Percentiles rank a stretch among this genome's conserved stretches.
These are phyloP conservation scores for Cyprinus carpio DNA, from an alignment of 2,113 vertebrate genomes.

Conservation along the genomic window DNA sequence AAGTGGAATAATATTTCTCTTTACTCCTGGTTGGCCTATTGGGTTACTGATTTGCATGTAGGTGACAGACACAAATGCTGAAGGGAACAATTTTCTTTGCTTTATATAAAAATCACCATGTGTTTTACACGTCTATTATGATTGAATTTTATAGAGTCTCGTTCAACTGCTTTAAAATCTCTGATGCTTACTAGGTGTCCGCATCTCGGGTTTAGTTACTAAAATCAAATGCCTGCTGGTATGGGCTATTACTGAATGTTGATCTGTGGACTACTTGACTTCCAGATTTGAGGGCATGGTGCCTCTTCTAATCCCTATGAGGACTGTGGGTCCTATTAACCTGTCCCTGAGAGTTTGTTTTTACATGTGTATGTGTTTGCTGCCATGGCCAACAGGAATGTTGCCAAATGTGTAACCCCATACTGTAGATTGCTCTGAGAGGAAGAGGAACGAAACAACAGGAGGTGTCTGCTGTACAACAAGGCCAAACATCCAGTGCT, in stretches of 20 bases:
- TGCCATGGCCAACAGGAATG: constrained; percentile 62
- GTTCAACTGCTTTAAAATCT: constrained; percentile 12
- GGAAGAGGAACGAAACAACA: constrained; percentile 69
- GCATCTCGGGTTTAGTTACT: not conserved
- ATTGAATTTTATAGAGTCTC: constrained; percentile 12
- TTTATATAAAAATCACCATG: constrained; percentile 38
- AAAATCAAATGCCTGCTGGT: constrained; percentile 4
- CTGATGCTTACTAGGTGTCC: not conserved
- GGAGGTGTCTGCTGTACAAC: constrained; percentile 64
- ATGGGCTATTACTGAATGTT: constrained; percentile 8
- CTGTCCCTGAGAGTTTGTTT: constrained; percentile 65
- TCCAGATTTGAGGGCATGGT: constrained; percentile 43
- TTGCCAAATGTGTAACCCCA: constrained; percentile 65
- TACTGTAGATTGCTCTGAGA: constrained; percentile 57
- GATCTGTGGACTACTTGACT: constrained; percentile 48
- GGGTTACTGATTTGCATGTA: constrained; percentile 15
- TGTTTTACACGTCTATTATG: constrained; percentile 32
- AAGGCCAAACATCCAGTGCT: constrained; percentile 64
- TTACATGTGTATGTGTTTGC: constrained; percentile 56
- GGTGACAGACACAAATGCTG: constrained; percentile 21
- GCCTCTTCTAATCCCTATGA: constrained; percentile 34
- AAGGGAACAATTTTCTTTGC: constrained; percentile 31
- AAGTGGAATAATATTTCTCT: constrained; percentile 49
- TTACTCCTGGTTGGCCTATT: constrained; percentile 8
- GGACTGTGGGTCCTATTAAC: constrained; percentile 65